Base-by-base conservation (phyloP, 2,888 invertebrate species). In the Clistopyga incitator region DNA sequence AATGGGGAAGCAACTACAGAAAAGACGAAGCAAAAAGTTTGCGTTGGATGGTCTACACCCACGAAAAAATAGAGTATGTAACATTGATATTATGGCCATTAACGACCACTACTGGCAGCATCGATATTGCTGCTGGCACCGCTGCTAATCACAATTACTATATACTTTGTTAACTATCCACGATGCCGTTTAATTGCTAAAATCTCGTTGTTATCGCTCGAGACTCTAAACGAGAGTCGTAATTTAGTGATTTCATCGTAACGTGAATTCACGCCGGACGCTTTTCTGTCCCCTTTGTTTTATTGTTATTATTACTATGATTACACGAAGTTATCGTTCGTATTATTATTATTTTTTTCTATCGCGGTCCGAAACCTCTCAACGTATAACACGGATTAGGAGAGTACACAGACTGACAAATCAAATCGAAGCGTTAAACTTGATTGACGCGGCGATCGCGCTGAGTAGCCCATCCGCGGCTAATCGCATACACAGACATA, bases 371-470 rank as follows among this genome's bases (percentile, higher is more conserved):
- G 84, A 54, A 74, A 77, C 75, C 83, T 67, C 74, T 82, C 75
- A 76, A 72, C 68, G 64, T 76, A 59, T 61, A 47, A 65, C 89
- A 87, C 87, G 91, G 90, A 90, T 91, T 89, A 90, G 91, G 92
- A 92, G 92, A 92, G 92, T 90, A 92, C 75, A 78, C 91, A 92
- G 93, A 93, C 92, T 92, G 93, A 93, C 87, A 90, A 89, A 85
- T 72, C 83, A 90, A 92, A 92, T 92, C 91, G 91, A 91, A 91
- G 89, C 90, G 90, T 92, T 90, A 80, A 81, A 87, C 79, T 87
- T 87, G 87, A 88, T 89, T 88, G 86, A 88, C 87, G 87, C 86
- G 86, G 77, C 85, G 87, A 82, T 87, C 79, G 83, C 87, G 79
- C 86, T 81, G 76, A 82, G 23, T 74, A 56, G 67, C 34, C 59